Percentiles rank a stretch among this genome's conserved stretches.
Conservation (phyloP, 1,140 invertebrate species). For the Fragariocoptes setiger region DNA sequence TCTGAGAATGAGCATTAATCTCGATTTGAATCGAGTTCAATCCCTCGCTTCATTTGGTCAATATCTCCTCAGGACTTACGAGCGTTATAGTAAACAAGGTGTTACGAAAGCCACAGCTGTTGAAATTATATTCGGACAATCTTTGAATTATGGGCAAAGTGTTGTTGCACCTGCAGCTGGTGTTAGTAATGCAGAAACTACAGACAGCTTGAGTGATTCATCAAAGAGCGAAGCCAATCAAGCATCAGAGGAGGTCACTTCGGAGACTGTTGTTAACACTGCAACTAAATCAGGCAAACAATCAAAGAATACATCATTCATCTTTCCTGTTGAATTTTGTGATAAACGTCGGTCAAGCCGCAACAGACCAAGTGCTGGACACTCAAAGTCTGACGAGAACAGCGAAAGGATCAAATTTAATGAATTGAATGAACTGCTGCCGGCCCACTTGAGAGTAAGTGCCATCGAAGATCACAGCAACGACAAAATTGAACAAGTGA, state of each 20-base stretch:
- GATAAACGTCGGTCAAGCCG: slow-evolving; percentile 8
- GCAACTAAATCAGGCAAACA: not conserved
- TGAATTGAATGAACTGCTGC: not conserved
- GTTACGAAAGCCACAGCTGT: not conserved
- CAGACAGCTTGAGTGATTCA: not conserved
- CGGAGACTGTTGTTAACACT: not conserved
- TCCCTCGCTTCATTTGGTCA: not conserved
- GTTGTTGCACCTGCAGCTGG: not conserved
- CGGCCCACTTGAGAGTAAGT: not conserved
- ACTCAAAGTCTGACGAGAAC: slow-evolving; percentile 1
- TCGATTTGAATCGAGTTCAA: not conserved
- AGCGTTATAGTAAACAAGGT: not conserved
- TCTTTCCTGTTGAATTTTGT: slow-evolving; percentile 6
- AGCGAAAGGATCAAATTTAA: not conserved
- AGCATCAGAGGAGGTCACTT: not conserved
- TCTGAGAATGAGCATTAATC: not conserved
- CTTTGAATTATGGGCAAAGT: not conserved
- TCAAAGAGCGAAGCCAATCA: not conserved
- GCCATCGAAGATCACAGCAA: not conserved
- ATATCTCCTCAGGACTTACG: not conserved
- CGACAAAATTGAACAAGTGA: not conserved
- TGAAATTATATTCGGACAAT: not conserved
- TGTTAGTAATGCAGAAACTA: not conserved
- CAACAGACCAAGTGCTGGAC: slow-evolving; percentile 1
- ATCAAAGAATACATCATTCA: not conserved